phyloP scores from a whole-genome alignment of 1,140 invertebrate genomes.

The Eriocheir sinensis region DNA sequence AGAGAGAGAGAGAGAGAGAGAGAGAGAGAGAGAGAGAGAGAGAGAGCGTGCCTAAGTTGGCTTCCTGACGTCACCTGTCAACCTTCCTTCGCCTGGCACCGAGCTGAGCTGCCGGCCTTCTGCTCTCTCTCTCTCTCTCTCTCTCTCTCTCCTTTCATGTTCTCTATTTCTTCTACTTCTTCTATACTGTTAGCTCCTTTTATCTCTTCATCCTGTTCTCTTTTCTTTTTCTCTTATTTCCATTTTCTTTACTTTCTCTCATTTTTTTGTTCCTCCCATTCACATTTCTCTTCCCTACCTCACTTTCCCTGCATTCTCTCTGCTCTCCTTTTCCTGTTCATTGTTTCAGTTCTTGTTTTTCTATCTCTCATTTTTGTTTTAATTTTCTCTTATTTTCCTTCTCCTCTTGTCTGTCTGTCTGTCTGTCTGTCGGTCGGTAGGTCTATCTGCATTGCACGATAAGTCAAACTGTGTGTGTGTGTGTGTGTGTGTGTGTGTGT shows the following conservation, averaged over 20 bases:
- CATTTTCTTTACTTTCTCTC: background rate
- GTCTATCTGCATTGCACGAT: too few species aligned
- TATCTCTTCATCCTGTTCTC: background rate
- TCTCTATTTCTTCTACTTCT: background rate
- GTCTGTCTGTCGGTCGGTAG: background rate
- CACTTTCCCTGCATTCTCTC: background rate
- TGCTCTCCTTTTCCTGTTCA: conserved; percentile 34
- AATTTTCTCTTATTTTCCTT: too few species aligned
- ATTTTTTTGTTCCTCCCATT: background rate
- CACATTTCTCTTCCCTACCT: too few species aligned
- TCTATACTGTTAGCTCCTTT: background rate
- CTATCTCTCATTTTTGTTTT: too few species aligned
- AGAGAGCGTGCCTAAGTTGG: background rate
- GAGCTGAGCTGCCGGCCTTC: background rate
- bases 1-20: background rate
- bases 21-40: background rate
- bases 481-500: too few species aligned
- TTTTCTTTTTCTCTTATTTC: background rate
- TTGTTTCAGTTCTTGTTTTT: background rate
- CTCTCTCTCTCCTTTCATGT: background rate
- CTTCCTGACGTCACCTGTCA: background rate
- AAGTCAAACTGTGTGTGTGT: too few species aligned
- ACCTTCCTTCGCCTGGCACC: background rate
- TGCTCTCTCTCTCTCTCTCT: conserved; percentile 32
- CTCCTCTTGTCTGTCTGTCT: background rate